Evolutionary conservation across 1,140 invertebrate species (phyloP).

Genomic region (Calliphora vicina): DNA sequence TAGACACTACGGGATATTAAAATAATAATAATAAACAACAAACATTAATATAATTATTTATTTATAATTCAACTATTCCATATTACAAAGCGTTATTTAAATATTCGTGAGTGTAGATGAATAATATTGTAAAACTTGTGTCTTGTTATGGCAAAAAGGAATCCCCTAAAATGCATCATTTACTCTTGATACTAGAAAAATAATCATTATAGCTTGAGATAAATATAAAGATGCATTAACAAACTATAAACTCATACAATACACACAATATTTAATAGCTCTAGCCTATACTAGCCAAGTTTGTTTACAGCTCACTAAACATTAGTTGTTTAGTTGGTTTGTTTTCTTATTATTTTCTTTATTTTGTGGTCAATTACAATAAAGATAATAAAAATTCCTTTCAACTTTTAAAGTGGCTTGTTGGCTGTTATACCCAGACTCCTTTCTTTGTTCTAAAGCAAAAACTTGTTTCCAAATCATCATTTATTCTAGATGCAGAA

Average conservation of each 20-base stretch:
- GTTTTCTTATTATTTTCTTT: not conserved
- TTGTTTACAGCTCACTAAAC: not conserved
- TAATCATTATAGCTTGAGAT: not conserved
- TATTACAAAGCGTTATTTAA: not conserved
- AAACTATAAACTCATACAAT: not conserved
- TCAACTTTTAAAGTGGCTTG: not conserved
- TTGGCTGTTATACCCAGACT: not conserved
- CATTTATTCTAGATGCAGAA: too few species aligned
- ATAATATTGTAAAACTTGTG: not conserved
- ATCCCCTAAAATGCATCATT: constrained; percentile 5
- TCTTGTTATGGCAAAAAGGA: not conserved
- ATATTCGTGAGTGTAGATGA: not conserved
- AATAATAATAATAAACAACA: not conserved
- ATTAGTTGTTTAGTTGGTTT: not conserved
- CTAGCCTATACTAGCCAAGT: not conserved
- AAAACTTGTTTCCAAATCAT: too few species aligned
- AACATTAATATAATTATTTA: not conserved
- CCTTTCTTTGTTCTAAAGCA: too few species aligned
- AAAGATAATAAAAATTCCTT: not conserved
- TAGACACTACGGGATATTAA: too few species aligned
- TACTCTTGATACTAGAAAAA: not conserved
- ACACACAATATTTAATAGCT: not conserved
- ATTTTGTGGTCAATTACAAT: not conserved
- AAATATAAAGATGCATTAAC: too few species aligned
- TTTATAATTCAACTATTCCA: too few species aligned